phyloP scores from a whole-genome alignment of 2,888 invertebrate genomes.

The Drosophila basisetae region DNA sequence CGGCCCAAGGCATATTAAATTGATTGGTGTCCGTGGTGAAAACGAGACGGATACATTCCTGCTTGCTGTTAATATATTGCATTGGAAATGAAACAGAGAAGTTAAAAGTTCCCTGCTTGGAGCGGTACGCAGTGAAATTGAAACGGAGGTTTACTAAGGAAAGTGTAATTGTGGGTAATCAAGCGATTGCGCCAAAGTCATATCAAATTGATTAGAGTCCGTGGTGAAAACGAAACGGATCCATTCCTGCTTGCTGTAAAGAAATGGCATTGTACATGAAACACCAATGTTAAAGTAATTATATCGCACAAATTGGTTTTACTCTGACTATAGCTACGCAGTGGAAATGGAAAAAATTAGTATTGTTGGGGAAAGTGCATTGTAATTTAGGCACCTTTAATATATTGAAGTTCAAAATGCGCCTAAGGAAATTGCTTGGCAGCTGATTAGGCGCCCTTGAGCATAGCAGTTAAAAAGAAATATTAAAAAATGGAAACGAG shows the following conservation, averaged over 20 bases:
- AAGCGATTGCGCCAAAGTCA: neutral
- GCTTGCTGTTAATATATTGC: neutral
- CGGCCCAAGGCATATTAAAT: neutral
- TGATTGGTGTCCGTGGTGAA: constrained; percentile 3
- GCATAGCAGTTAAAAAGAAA: neutral
- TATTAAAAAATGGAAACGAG: neutral
- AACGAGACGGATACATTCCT: neutral
- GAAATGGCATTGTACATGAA: neutral
- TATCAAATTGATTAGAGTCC: constrained; percentile 11
- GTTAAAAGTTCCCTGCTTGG: neutral
- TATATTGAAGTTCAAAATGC: neutral
- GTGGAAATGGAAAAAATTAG: neutral
- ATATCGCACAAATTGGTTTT: neutral
- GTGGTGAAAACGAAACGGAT: neutral
- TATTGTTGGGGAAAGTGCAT: neutral
- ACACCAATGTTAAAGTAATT: neutral
- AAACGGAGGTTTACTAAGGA: constrained; percentile 6
- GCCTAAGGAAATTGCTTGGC: neutral
- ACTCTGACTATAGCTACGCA: neutral
- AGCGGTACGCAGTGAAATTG: constrained; percentile 3
- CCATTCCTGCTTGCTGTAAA: neutral
- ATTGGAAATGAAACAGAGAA: neutral
- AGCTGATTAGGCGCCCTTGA: neutral
- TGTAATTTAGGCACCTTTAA: neutral
- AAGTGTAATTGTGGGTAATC: constrained; percentile 1